Percentiles rank a stretch among this genome's conserved stretches.
These are phyloP conservation scores for Sciaenops ocellatus DNA, from an alignment of 2,797 vertebrate species.

Conservation along the genomic window DNA sequence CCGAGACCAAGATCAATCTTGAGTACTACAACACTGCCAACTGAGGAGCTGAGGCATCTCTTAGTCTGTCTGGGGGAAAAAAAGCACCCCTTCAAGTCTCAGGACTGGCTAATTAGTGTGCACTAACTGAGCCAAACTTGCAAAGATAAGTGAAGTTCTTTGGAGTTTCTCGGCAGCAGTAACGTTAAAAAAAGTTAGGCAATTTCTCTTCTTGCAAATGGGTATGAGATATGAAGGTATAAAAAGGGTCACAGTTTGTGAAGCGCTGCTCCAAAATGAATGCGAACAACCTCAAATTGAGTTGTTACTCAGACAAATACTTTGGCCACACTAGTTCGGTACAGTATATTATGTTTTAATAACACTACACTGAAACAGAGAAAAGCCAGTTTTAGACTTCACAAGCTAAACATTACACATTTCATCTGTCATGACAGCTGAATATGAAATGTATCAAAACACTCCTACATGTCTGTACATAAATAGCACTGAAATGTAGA, in stretches of 20 bases:
- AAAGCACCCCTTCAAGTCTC: not conserved
- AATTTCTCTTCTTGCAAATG: not conserved
- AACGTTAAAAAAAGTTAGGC: too few species aligned
- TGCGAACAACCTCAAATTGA: not conserved
- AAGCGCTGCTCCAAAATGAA: not conserved
- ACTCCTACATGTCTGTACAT: constrained; percentile 4
- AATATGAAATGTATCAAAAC: constrained; percentile 4
- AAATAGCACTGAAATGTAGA: not conserved
- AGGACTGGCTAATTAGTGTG: constrained; percentile 6
- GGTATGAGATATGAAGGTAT: not conserved
- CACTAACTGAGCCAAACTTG: not conserved
- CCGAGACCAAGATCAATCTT: too few species aligned
- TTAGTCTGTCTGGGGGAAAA: constrained; percentile 10
- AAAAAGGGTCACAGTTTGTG: not conserved
- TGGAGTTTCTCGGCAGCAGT: constrained; percentile 18
- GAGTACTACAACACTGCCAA: too few species aligned
- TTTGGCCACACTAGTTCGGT: not conserved
- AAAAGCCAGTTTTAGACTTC: not conserved
- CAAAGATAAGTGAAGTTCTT: constrained; percentile 9
- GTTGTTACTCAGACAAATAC: not conserved
- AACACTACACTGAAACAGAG: not conserved
- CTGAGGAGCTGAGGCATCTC: not conserved
- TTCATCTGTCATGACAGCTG: not conserved
- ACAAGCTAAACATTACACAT: not conserved
- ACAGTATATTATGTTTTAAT: not conserved